These are phyloP conservation scores for Pteromalus puparum DNA, from an alignment of 1,140 invertebrate genomes.

Conservation along the genomic window DNA sequence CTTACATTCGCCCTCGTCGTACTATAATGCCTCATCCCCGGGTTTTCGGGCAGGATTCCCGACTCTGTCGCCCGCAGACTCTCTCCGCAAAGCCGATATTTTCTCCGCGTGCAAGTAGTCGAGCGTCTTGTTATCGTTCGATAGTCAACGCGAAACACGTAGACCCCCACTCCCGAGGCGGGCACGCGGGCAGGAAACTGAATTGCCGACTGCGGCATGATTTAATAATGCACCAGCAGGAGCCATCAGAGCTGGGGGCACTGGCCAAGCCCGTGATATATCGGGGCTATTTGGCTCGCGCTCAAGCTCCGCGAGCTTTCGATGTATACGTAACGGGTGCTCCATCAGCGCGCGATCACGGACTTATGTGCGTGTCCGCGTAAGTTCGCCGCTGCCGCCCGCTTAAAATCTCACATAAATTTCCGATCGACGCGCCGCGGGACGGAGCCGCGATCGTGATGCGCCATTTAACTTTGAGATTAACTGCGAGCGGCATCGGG, in stretches of 20 bases:
- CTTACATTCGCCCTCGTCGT: slow-evolving; percentile 1
- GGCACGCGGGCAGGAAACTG: slow-evolving; percentile 65
- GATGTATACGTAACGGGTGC: background rate
- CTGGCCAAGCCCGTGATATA: slow-evolving; percentile 59
- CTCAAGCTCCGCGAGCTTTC: slow-evolving; percentile 52
- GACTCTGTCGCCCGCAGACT: background rate
- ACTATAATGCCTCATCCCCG: background rate
- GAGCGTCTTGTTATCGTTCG: slow-evolving; percentile 63
- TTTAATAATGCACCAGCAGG: slow-evolving; percentile 63
- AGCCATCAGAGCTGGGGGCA: background rate
- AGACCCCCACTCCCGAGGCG: slow-evolving; percentile 38
- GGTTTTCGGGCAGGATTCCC: background rate
- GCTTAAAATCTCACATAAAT: slow-evolving; percentile 61
- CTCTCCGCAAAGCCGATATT: background rate
- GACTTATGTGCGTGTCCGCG: slow-evolving; percentile 13
- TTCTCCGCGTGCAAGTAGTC: background rate
- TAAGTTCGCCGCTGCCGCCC: slow-evolving; percentile 45
- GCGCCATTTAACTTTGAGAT: slow-evolving; percentile 52
- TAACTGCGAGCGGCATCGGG: slow-evolving; percentile 41
- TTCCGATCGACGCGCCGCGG: slow-evolving; percentile 45
- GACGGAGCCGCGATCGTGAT: slow-evolving; percentile 47
- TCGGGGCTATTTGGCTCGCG: slow-evolving; percentile 63
- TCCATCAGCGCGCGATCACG: background rate
- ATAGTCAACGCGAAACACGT: slow-evolving; percentile 69
- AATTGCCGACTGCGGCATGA: slow-evolving; percentile 69